Conservation (phyloP, 2,113 vertebrate genomes). For the Oenanthe oenanthe region DNA sequence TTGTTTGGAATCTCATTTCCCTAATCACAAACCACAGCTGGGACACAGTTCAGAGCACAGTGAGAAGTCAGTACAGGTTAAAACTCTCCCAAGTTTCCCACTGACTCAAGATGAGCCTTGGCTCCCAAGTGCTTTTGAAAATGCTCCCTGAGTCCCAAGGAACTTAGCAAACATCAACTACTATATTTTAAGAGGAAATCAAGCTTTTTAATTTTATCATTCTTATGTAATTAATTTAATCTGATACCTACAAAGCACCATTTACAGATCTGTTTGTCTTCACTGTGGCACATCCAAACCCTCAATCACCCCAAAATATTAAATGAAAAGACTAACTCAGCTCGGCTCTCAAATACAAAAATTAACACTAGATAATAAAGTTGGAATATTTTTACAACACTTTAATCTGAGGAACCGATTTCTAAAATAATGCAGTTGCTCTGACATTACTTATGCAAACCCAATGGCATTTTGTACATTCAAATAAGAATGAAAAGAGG, state of each 20-base stretch:
- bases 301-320: background rate
- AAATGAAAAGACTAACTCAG: background rate
- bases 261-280: background rate
- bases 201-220: background rate
- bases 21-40: background rate
- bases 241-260: background rate
- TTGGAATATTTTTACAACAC: background rate
- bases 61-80: background rate
- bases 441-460: background rate
- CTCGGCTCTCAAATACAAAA: background rate
- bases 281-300: fast-evolving
- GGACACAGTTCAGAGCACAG: background rate
- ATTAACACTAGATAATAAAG: background rate
- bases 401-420: background rate
- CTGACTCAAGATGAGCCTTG: background rate
- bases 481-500: background rate
- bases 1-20: background rate
- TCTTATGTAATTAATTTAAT: background rate
- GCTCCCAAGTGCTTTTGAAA: background rate
- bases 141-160: background rate
- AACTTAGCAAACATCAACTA: background rate
- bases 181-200: background rate
- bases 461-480: background rate
- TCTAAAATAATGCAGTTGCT: background rate
- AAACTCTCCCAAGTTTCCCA: background rate